Conservation (phyloP, 2,797 vertebrate genomes). For the Aeoliscus strigatus region DNA sequence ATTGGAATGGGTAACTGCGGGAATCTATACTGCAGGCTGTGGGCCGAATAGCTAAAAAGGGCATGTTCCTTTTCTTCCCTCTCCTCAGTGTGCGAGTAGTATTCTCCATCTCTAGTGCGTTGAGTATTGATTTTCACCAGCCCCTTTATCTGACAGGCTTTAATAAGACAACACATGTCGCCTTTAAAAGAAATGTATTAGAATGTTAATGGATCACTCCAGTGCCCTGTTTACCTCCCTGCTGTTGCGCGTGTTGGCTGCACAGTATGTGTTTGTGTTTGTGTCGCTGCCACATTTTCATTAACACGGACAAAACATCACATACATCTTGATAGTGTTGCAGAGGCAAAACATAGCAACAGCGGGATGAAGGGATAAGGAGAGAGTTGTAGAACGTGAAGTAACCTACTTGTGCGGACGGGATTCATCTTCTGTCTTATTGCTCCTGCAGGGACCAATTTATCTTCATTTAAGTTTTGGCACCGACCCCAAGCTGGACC, state of each 20-base stretch:
- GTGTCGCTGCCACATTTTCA: constrained; percentile 42
- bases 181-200: constrained; percentile 65
- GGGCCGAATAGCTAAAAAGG: constrained; percentile 41
- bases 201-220: constrained; percentile 64
- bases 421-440: constrained; percentile 61
- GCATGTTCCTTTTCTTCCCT: constrained; percentile 23
- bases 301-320: constrained; percentile 47
- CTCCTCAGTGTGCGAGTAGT: constrained; percentile 5
- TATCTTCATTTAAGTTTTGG: constrained; percentile 71
- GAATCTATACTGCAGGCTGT: constrained; percentile 34
- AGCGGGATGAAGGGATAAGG: constrained; percentile 43
- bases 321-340: constrained; percentile 57
- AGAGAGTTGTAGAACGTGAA: constrained; percentile 39
- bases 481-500: constrained; percentile 41
- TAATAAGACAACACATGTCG: constrained; percentile 70
- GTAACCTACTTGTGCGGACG: constrained; percentile 51
- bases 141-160: constrained; percentile 62
- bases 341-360: constrained; percentile 40
- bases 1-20: constrained; percentile 63
- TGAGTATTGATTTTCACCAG: constrained; percentile 49
- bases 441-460: constrained; percentile 68
- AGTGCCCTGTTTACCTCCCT: constrained; percentile 27
- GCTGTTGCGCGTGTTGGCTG: constrained; percentile 1
- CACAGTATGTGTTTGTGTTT: background rate
- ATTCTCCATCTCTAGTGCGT: constrained; percentile 12